Conservation (phyloP, 2,888 invertebrate genomes). For the Pristionchus exspectatus region DNA sequence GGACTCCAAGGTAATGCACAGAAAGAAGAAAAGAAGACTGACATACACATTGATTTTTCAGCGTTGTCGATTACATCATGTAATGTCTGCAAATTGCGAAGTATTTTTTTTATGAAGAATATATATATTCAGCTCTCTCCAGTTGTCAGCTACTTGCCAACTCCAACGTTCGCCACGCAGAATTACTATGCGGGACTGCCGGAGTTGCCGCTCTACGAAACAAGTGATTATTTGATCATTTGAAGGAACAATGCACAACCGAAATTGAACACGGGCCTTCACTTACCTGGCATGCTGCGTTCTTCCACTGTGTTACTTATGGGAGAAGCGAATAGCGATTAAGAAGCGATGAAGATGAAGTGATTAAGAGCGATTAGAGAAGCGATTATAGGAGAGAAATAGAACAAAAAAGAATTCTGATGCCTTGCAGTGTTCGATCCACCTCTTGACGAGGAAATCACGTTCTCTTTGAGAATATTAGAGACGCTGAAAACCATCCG, state of each 20-base stretch:
- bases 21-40: too few relatives aligned
- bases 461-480: neutral
- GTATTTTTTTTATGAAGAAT: neutral
- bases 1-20: too few relatives aligned
- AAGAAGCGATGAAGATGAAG: too few relatives aligned
- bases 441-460: neutral
- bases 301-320: too few relatives aligned
- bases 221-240: too few relatives aligned
- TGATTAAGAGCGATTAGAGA: too few relatives aligned
- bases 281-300: too few relatives aligned
- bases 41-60: neutral
- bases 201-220: constrained; percentile 18
- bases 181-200: neutral
- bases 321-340: too few relatives aligned
- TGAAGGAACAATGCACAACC: too few relatives aligned
- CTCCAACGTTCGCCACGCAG: neutral
- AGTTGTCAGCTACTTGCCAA: neutral
- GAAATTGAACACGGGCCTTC: too few relatives aligned
- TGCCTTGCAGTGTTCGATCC: neutral
- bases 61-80: neutral
- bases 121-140: neutral
- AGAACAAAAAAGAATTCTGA: neutral
- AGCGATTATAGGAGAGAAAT: too few relatives aligned
- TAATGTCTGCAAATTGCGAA: neutral
- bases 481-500: neutral